Evolutionary conservation across 2,888 invertebrate genomes (phyloP), one percentile per base, ranked within the genome.

Genomic region (Melieria crassipennis): DNA sequence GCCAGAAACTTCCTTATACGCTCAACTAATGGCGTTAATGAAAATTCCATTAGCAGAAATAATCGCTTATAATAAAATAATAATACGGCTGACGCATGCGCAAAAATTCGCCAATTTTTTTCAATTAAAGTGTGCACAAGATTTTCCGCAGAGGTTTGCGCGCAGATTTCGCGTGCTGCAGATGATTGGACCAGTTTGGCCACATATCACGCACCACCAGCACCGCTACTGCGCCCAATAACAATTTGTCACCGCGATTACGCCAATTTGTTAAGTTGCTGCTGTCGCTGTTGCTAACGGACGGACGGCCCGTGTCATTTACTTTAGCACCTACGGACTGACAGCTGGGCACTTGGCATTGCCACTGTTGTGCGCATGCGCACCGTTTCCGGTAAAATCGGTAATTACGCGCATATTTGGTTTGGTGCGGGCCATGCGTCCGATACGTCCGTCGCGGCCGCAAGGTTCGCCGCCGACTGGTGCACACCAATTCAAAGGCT

Each of bases 371-470:
- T 11, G 9, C 61, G 52, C 61, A 16, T 7, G 57, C 42, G 30
- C 52, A 43, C 65, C 50, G 52, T 63, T 71, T 71, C 71, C 71
- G 71, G 71, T 71, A 63, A 71, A 71, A 67, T 58, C 57, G 46
- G 50, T 70, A 73, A 61, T 70, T 70, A 65, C 63, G 68, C 47
- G 52, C 62, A 52, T 61, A 60, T 67, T 61, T 9, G 13, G 13
- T 58, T 9, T 6, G 30, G 9, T 16, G 11, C 50, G n/a, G 16
- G 11, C 10, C 10, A 30, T 50, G n/a, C 10, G 43, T 43, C 9
- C 64, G 10, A 50, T 30, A 11, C 3, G 50, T 7, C 7, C 50
- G 11, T 30, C 5, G 48, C 16, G 10, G 16, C 13, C 5, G 7
- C 43, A 5, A 43, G 30, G 10, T 57, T 57, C 6, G 0, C 48